Evolutionary conservation across 2,797 vertebrate genomes (phyloP).

Genomic region (Danio aesculapii): DNA sequence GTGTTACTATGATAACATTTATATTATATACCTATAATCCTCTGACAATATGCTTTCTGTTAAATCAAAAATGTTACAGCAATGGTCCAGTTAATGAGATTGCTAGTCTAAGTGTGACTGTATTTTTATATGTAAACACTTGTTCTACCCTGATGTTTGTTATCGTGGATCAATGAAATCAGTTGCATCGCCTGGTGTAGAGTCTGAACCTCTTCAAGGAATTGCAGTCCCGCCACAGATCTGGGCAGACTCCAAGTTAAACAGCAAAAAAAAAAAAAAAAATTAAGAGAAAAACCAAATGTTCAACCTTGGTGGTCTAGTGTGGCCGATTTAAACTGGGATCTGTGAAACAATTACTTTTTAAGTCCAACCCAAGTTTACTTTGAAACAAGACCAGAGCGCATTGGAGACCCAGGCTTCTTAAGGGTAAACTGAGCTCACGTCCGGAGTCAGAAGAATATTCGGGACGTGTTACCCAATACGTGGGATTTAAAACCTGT

Average conservation of each 20-base stretch:
- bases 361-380: slow-evolving; percentile 45
- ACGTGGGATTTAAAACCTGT: slow-evolving; percentile 41
- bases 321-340: slow-evolving; percentile 46
- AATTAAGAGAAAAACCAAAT: slow-evolving; percentile 69
- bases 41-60: too few species aligned
- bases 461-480: slow-evolving; percentile 7
- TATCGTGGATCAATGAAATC: slow-evolving; percentile 17
- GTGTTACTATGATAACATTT: too few species aligned
- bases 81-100: too few species aligned
- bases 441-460: slow-evolving; percentile 27
- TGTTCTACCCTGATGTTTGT: slow-evolving; percentile 4
- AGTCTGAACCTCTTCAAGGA: slow-evolving; percentile 60
- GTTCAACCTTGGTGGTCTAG: slow-evolving; percentile 75
- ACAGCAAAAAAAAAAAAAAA: slow-evolving; percentile 55
- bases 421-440: slow-evolving; percentile 36
- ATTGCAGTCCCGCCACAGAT: slow-evolving; percentile 62
- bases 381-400: slow-evolving; percentile 50
- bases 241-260: slow-evolving; percentile 71
- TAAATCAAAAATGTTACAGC: too few species aligned
- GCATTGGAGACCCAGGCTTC: slow-evolving; percentile 7
- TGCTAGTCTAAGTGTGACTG: not conserved
- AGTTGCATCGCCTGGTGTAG: slow-evolving; percentile 52
- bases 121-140: not conserved
- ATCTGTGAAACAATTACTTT: slow-evolving; percentile 55
- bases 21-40: too few species aligned